Evolutionary conservation across 2,797 vertebrate genomes (phyloP), one percentile per base, ranked within the genome.

Genomic region (Gouania willdenowi): DNA sequence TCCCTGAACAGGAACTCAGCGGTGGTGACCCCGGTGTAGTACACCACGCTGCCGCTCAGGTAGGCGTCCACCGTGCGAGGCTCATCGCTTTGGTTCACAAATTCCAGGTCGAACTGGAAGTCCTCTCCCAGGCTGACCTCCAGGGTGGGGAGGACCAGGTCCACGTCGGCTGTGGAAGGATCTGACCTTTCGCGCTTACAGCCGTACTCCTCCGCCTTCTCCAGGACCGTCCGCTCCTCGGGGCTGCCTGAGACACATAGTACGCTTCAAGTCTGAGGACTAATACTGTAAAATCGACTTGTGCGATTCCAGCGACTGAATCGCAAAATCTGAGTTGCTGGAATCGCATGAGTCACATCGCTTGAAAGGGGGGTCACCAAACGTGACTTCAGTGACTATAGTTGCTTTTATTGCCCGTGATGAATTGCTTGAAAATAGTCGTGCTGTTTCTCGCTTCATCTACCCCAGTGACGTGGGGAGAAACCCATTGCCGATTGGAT

Each of bases 21-120:
- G 50, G 88, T 92, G 25, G 74, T 23, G 36, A 98, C 94, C 3
- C 95, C 96, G 0, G 96, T 98, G 39, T 98, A 98, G 71, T 89
- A 98, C 41, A 92, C 87, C 63, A 96, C 83, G 12, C 66, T 93
- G 37, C 93, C 94, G 0, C 85, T 92, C 70, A 99, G 48, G 58
- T 93, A 94, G 20, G 87, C 42, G 0, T 82, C 73, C 21, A 83
- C 50, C 0, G 77, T 89, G 47, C 92, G 92, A 0, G 0, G 17
- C 37, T 86, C 59, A 4, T 30, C 14, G n/a, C 90, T 91, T 8
- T 22, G 69, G 81, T 95, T 99, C 41, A 57, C 76, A 53, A 95
- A 91, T 66, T 85, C 88, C 77, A 97, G 51, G 23, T 13, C 83
- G 46, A 97, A 61, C 41, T 86, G 83, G 6, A 98, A 92, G 75